Evolutionary conservation across 2,113 vertebrate species (phyloP), one percentile per base, ranked within the genome.

Genomic region (Lycaon pictus): DNA sequence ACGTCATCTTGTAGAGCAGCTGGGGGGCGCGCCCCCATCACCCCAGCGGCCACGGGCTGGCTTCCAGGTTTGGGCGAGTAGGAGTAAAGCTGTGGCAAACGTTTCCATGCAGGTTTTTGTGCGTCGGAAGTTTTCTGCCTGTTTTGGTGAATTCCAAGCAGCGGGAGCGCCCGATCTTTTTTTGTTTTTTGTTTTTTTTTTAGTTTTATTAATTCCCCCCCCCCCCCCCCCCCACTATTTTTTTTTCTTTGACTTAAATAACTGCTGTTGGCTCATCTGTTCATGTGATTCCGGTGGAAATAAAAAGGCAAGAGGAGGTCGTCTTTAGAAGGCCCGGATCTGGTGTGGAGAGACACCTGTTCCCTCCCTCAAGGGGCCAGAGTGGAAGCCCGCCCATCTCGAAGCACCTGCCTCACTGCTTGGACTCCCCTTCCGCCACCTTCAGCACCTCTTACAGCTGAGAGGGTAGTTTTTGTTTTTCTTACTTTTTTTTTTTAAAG

Each of bases 191-290:
- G n/a, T 6, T 6, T 43, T 6, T 43, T 43, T 43, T 22, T 69
- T 15, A 0, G n/a, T 35, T 25, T n/a, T 56, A 3, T 2, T 0
- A 7, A 13, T 0, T 5, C n/a, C n/a, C n/a, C n/a, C n/a, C n/a
- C n/a, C n/a, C n/a, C n/a, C n/a, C n/a, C 27, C 2, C 7, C 25
- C 10, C 43, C 32, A 4, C 4, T 32, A 0, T 10, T 19, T 58
- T 23, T 60, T 72, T 5, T 15, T 25, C 9, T 37, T 17, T 43
- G 65, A 1, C 27, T 3, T 23, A 29, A 32, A 23, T 63, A 11
- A 25, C 63, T 69, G 51, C 27, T 11, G 3, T 32, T 6, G 16
- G 79, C 81, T 53, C 20, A 9, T 22, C 32, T 22, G 37, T 9
- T 65, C 25, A 4, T 0, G 0, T 56, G 51, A 11, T 37, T 85